Conservation (phyloP, 2,888 invertebrate species). For the Stenotaenia linearis region DNA sequence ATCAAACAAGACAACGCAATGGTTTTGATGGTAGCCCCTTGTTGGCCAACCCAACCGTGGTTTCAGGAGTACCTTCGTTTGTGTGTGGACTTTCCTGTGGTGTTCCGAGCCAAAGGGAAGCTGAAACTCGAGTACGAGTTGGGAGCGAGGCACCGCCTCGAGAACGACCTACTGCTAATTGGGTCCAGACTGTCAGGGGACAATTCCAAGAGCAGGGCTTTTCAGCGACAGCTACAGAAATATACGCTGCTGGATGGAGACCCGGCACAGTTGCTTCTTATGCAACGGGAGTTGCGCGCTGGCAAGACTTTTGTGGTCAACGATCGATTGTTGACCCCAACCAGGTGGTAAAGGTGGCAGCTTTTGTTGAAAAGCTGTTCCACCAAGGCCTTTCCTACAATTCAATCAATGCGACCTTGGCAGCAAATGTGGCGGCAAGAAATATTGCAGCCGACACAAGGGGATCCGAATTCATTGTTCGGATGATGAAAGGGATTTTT, state of each 20-base stretch:
- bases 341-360: neutral
- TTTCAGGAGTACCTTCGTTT: neutral
- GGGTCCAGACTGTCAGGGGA: neutral
- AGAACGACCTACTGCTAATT: neutral
- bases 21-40: neutral
- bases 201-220: neutral
- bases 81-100: neutral
- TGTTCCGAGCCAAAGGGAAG: neutral
- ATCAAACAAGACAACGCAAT: neutral
- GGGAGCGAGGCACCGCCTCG: neutral
- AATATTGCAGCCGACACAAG: too few relatives aligned
- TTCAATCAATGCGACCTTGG: neutral
- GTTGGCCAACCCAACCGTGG: neutral
- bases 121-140: neutral
- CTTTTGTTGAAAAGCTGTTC: neutral
- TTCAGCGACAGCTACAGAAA: neutral
- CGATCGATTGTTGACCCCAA: neutral
- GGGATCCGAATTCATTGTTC: too few relatives aligned
- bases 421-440: too few relatives aligned
- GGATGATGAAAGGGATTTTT: too few relatives aligned
- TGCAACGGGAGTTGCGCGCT: neutral
- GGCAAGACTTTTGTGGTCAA: neutral
- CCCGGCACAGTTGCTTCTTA: neutral
- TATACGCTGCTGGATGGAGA: neutral
- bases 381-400: neutral